Evolutionary conservation across 2,797 vertebrate species (phyloP).

Genomic region (Hipposideros larvatus): DNA sequence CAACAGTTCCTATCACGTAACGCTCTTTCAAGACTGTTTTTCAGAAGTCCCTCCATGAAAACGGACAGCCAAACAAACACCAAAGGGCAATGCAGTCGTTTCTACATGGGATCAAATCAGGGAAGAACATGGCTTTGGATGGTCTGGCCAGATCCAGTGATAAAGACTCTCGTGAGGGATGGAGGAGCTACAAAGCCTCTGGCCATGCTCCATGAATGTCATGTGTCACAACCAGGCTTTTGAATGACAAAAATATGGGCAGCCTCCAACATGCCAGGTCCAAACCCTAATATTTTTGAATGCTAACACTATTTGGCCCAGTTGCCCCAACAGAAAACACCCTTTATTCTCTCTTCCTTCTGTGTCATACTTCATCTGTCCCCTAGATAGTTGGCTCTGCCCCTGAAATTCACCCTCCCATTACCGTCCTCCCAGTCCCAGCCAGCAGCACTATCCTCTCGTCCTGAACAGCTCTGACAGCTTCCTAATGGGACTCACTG

Average conservation of each 20-base stretch:
- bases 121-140: background rate
- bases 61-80: background rate
- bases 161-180: background rate
- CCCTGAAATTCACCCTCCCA: background rate
- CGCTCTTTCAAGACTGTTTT: background rate
- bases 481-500: slow-evolving; percentile 29
- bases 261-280: background rate
- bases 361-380: background rate
- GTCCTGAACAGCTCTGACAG: background rate
- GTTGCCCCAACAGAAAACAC: background rate
- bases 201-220: background rate
- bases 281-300: background rate
- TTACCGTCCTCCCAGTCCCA: background rate
- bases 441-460: background rate
- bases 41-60: background rate
- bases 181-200: background rate
- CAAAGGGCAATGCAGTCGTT: background rate
- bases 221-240: slow-evolving; percentile 59
- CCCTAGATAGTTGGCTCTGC: background rate
- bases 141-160: background rate
- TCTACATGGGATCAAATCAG: background rate
- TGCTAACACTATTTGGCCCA: background rate
- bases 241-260: slow-evolving; percentile 61
- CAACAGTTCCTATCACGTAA: background rate
- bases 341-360: background rate